phyloP scores from a whole-genome alignment of 2,797 vertebrate genomes.

The Rhinella marina region DNA sequence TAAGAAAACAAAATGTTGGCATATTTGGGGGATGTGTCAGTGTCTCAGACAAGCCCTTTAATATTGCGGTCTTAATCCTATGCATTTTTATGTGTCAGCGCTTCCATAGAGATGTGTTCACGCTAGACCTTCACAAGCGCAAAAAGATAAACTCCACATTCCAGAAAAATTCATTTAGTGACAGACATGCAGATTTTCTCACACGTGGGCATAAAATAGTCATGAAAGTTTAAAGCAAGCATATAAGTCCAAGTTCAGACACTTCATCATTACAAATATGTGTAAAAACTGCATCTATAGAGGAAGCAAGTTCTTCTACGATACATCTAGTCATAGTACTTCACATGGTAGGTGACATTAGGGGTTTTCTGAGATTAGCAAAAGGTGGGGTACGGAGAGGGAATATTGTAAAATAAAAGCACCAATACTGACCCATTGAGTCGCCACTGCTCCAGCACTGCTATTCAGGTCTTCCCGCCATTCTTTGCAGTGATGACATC shows the following conservation, averaged over 20 bases:
- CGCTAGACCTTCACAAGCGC: not conserved
- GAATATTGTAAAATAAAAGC: too few relatives aligned
- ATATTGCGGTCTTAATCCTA: not conserved
- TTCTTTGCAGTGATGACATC: too few relatives aligned
- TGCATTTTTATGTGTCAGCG: not conserved
- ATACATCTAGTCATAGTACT: too few relatives aligned
- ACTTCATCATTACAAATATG: not conserved
- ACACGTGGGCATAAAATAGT: too few relatives aligned
- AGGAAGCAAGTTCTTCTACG: not conserved
- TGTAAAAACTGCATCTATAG: not conserved
- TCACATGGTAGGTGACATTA: too few relatives aligned
- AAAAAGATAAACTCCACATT: slow-evolving; percentile 24
- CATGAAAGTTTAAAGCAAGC: not conserved
- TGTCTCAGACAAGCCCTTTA: not conserved
- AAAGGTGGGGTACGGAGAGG: too few relatives aligned
- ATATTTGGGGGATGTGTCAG: not conserved
- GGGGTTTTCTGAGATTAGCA: too few relatives aligned
- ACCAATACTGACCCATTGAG: too few relatives aligned
- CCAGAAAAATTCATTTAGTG: not conserved
- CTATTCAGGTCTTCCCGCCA: too few relatives aligned
- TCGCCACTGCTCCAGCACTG: too few relatives aligned
- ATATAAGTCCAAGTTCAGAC: not conserved
- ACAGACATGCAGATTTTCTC: slow-evolving; percentile 3
- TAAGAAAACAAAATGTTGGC: too few relatives aligned
- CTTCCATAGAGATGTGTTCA: not conserved